Conservation (phyloP, 2,113 vertebrate species). For the Tretioscincus oriximinensis region DNA sequence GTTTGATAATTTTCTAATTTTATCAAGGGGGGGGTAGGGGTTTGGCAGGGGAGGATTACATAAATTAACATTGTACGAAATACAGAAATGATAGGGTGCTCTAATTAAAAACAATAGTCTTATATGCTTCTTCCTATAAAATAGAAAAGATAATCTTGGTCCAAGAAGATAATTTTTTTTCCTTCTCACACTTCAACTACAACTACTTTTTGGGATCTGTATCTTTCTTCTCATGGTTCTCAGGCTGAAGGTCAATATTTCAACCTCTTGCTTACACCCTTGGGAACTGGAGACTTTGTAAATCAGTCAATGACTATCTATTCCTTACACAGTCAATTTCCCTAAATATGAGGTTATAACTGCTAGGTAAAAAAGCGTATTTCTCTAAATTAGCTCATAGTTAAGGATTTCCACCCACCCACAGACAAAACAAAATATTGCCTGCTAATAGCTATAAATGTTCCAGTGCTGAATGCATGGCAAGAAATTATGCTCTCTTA, state of each 20-base stretch:
- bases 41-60: too few species aligned
- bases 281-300: neutral
- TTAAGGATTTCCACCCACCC: neutral
- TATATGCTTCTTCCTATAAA: neutral
- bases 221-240: neutral
- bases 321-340: too few species aligned
- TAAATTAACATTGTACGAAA: too few species aligned
- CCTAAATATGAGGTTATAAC: neutral
- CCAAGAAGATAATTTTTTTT: neutral
- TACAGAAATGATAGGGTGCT: neutral
- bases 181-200: neutral
- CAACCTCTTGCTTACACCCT: too few species aligned
- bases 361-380: neutral
- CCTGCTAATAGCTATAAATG: neutral
- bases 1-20: too few species aligned
- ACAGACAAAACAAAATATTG: neutral
- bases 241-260: neutral
- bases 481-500: neutral
- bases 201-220: neutral
- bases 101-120: neutral
- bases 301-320: too few species aligned
- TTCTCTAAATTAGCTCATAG: neutral
- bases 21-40: too few species aligned
- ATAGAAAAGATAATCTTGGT: neutral
- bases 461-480: neutral